Conservation (phyloP, 2,797 vertebrate genomes). For the Enteromius anoplus region DNA sequence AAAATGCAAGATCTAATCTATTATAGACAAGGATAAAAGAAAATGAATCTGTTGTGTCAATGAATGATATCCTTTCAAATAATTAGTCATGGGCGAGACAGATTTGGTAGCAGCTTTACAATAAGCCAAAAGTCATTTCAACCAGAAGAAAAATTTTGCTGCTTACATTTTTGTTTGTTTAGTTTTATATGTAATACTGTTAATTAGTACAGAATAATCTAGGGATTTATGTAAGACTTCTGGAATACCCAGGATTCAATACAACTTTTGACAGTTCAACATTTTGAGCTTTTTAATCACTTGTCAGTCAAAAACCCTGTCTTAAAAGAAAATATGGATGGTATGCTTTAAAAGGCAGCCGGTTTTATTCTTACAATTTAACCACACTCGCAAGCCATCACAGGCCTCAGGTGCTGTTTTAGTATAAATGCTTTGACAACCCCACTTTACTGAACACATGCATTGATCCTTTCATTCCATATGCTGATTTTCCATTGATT, state of each 20-base stretch:
- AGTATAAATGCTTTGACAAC: neutral
- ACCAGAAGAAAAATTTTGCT: neutral
- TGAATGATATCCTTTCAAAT: slow-evolving; percentile 12
- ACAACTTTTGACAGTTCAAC: neutral
- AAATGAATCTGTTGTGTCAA: slow-evolving; percentile 6
- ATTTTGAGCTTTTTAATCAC: neutral
- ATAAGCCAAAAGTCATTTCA: slow-evolving; percentile 5
- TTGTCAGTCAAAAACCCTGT: neutral
- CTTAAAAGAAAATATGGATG: neutral
- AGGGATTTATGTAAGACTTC: neutral
- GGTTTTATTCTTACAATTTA: neutral
- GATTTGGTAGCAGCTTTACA: neutral
- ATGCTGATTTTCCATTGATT: slow-evolving; percentile 34
- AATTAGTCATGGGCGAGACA: neutral
- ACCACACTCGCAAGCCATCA: neutral
- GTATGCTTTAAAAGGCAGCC: neutral
- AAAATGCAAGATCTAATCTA: neutral
- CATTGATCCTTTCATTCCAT: slow-evolving; percentile 23
- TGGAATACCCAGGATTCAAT: neutral
- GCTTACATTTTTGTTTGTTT: neutral
- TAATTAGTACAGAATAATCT: slow-evolving; percentile 6
- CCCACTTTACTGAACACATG: neutral
- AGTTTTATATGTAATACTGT: slow-evolving; percentile 9
- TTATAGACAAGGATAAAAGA: neutral
- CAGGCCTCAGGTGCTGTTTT: slow-evolving; percentile 9